Conservation (phyloP, 1,140 invertebrate genomes). For the Nephila pilipes region DNA sequence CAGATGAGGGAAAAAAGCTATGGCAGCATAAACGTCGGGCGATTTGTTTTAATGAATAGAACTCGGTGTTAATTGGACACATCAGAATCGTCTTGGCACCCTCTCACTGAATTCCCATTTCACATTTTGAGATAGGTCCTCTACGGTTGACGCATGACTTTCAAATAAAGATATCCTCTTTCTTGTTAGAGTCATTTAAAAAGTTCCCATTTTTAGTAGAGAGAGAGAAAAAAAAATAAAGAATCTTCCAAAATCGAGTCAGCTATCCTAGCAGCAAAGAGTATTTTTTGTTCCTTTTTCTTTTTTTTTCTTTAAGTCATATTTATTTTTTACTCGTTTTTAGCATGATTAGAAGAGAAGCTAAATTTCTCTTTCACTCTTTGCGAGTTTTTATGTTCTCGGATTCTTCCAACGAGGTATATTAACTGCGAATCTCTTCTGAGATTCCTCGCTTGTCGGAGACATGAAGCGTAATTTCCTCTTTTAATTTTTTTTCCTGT, state of each 20-base stretch:
- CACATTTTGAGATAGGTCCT: slow-evolving; percentile 43
- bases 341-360: slow-evolving; percentile 71
- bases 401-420: slow-evolving; percentile 51
- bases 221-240: slow-evolving; percentile 30
- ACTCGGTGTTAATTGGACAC: slow-evolving; percentile 74
- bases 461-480: slow-evolving; percentile 57
- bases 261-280: slow-evolving; percentile 19
- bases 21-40: slow-evolving; percentile 60
- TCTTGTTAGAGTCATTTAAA: slow-evolving; percentile 69
- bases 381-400: slow-evolving; percentile 37
- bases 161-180: slow-evolving; percentile 71
- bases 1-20: slow-evolving; percentile 42
- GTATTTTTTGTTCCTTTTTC: slow-evolving; percentile 33
- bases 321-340: slow-evolving; percentile 64
- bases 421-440: slow-evolving; percentile 71
- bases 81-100: slow-evolving; percentile 41
- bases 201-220: slow-evolving; percentile 53
- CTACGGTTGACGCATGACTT: slow-evolving; percentile 55
- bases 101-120: slow-evolving; percentile 63
- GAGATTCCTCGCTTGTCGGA: slow-evolving; percentile 37
- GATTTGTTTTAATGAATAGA: slow-evolving; percentile 76
- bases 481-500: slow-evolving; percentile 34
- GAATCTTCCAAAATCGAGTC: slow-evolving; percentile 59
- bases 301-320: slow-evolving; percentile 36
- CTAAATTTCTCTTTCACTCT: slow-evolving; percentile 59